Percentiles rank a stretch among this genome's conserved stretches.
Evolutionary conservation across 2,888 invertebrate species (phyloP).

Genomic region (Leucoptera coffeella): DNA sequence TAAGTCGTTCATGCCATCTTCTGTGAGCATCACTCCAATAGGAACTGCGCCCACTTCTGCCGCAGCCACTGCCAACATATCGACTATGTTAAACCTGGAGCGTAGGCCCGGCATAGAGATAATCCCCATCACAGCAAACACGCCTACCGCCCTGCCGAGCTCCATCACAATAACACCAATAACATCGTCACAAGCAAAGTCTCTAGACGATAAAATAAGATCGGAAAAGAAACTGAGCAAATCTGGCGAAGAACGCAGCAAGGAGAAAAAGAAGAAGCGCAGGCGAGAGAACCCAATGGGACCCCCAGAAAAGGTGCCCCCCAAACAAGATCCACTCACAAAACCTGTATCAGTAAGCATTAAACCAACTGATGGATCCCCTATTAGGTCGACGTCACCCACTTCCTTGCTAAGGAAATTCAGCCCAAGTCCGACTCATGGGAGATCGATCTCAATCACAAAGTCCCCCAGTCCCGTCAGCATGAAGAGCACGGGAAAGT

Average conservation of each 20-base stretch:
- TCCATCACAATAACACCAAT: conserved; percentile 87
- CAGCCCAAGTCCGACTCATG: conserved; percentile 66
- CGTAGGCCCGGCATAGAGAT: conserved; percentile 78
- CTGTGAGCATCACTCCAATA: conserved; percentile 47
- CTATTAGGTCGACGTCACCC: conserved; percentile 61
- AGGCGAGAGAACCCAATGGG: conserved; percentile 74
- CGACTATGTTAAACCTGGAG: conserved; percentile 60
- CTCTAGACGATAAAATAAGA: conserved; percentile 34
- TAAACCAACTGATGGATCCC: conserved; percentile 60
- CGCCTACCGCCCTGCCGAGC: conserved; percentile 62
- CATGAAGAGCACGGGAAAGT: conserved; percentile 24
- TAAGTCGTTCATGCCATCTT: conserved; percentile 44
- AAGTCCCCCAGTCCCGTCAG: conserved; percentile 51
- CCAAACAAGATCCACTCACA: conserved; percentile 63
- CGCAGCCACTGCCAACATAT: conserved; percentile 54
- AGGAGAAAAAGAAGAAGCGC: conserved; percentile 70
- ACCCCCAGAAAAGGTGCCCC: conserved; percentile 75
- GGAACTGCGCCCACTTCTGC: conserved; percentile 49
- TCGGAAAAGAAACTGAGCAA: conserved; percentile 41
- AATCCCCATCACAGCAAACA: conserved; percentile 65
- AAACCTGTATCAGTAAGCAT: conserved; percentile 71
- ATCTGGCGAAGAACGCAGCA: conserved; percentile 37
- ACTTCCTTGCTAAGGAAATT: conserved; percentile 62
- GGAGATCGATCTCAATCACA: conserved; percentile 57
- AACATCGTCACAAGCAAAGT: conserved; percentile 48